phyloP scores from a whole-genome alignment of 2,888 invertebrate genomes.

The Neoitamus cyanurus region DNA sequence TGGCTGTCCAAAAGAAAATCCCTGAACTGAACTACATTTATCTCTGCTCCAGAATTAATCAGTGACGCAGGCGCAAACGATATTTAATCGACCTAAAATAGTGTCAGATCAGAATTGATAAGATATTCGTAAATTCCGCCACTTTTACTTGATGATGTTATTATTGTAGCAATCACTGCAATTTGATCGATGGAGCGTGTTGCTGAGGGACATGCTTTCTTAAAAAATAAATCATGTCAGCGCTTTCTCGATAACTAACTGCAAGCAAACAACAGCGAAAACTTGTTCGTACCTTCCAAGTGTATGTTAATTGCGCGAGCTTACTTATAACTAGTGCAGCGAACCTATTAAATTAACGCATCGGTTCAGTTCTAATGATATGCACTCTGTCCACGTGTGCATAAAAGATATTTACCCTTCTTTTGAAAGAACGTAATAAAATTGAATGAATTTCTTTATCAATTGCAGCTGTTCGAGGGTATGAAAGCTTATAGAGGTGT shows the following conservation, averaged over 20 bases:
- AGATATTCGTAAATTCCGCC: background rate
- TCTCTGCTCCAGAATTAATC: background rate
- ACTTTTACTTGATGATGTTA: too few species aligned
- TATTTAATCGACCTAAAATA: background rate
- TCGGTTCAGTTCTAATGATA: background rate
- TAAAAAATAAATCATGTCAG: background rate
- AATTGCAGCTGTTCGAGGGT: constrained; percentile 91
- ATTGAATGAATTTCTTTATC: background rate
- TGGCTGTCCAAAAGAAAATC: background rate
- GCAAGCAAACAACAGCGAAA: background rate
- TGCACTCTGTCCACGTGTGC: background rate
- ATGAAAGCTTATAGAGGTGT: constrained; percentile 96
- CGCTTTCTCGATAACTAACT: background rate
- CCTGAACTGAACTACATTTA: background rate
- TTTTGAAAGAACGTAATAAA: background rate
- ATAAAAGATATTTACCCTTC: background rate
- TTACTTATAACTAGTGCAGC: background rate
- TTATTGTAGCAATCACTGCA: background rate
- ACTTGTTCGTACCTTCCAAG: background rate
- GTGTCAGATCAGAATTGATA: background rate
- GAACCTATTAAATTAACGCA: background rate
- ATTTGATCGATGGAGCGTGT: background rate
- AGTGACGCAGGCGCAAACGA: background rate
- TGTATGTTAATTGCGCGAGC: background rate
- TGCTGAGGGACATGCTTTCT: background rate